A percentile compares a stretch with the other conserved stretches of the same genome.
Conservation (phyloP, 2,113 vertebrate genomes). For the Urocitellus parryii region DNA sequence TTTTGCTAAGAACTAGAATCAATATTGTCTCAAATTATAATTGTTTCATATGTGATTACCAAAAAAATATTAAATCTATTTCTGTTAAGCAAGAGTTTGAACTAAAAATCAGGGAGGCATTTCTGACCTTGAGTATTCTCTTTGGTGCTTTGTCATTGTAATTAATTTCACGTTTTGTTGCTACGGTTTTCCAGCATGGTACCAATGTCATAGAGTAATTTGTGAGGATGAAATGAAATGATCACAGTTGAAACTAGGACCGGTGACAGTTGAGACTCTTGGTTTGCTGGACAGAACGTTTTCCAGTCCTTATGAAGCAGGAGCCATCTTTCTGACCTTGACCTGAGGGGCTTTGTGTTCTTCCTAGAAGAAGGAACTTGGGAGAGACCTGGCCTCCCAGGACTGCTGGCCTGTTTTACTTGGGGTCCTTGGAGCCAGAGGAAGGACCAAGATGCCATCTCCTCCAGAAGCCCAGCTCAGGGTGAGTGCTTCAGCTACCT, state of each 20-base stretch:
- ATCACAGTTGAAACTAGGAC: background rate
- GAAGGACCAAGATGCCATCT: constrained; percentile 43
- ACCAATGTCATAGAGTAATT: background rate
- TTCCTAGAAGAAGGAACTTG: constrained; percentile 53
- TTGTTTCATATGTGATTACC: background rate
- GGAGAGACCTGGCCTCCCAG: constrained; percentile 47
- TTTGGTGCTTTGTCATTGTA: background rate
- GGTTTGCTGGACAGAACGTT: constrained; percentile 12
- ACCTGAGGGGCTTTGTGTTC: constrained; percentile 38
- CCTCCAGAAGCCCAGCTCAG: constrained; percentile 36
- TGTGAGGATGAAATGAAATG: background rate
- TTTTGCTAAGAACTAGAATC: background rate
- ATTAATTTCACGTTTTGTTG: background rate
- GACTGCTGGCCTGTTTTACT: constrained; percentile 76
- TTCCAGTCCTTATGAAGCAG: background rate
- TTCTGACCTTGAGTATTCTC: background rate
- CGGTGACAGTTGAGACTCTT: background rate
- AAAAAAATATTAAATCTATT: background rate
- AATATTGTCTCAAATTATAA: background rate
- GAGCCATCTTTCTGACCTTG: background rate
- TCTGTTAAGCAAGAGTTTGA: constrained; percentile 15
- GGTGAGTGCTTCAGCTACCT: constrained; percentile 57
- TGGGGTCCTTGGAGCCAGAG: constrained; percentile 72
- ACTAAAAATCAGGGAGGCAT: background rate
- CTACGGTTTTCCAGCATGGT: background rate